These are phyloP conservation scores for Tanaodytes sp. DNA, from an alignment of 2,888 invertebrate genomes.

Conservation along the genomic window DNA sequence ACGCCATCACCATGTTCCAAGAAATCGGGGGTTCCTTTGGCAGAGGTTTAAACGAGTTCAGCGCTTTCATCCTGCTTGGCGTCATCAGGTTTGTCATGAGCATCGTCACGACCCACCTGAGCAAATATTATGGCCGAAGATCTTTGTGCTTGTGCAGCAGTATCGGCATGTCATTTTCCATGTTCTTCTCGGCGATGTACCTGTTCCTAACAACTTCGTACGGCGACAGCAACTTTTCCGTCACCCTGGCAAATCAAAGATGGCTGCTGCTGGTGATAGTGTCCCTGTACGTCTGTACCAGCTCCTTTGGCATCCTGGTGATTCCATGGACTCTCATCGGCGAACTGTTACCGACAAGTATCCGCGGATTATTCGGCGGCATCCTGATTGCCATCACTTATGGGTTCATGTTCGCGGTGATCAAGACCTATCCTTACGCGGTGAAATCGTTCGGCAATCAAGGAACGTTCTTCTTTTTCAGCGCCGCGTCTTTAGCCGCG, in stretches of 20 bases:
- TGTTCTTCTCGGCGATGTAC: constrained; percentile 69
- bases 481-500: constrained; percentile 72
- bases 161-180: constrained; percentile 75
- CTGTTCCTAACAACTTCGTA: constrained; percentile 60
- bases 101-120: constrained; percentile 73
- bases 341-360: constrained; percentile 75
- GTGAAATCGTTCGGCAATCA: constrained; percentile 71
- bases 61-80: constrained; percentile 74
- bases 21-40: constrained; percentile 73
- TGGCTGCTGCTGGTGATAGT: constrained; percentile 73
- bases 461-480: constrained; percentile 74
- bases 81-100: constrained; percentile 75
- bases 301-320: constrained; percentile 75
- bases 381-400: constrained; percentile 75
- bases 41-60: constrained; percentile 73
- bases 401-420: constrained; percentile 75
- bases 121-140: constrained; percentile 74
- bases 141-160: constrained; percentile 74
- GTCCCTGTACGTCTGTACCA: constrained; percentile 75
- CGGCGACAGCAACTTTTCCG: constrained; percentile 59
- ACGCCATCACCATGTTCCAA: constrained; percentile 75
- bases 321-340: constrained; percentile 78
- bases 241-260: constrained; percentile 62
- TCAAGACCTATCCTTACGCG: constrained; percentile 75
- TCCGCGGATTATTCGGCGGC: constrained; percentile 75